Evolutionary conservation across 2,888 invertebrate genomes (phyloP), one percentile per base, ranked within the genome.

Genomic region (Epistrophella euchroma): DNA sequence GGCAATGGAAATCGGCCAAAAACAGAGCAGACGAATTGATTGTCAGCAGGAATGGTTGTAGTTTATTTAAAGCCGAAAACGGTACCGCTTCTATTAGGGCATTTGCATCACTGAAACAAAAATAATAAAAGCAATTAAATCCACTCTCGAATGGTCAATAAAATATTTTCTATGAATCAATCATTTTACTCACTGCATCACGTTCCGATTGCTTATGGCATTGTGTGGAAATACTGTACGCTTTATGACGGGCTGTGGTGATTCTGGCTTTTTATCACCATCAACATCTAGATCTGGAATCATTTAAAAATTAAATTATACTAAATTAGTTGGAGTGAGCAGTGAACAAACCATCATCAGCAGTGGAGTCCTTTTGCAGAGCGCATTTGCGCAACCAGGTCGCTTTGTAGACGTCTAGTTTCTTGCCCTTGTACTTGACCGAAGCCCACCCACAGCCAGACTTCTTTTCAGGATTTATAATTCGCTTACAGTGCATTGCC

Each of bases 361-460:
- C 90, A 7, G 90, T 90, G 0, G 90, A 90, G 58, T 94, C 95
- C 88, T 94, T 93, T 90, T 94, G 94, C 19, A 94, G 88, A 60
- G 94, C 94, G 89, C 94, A 94, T 90, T 95, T 96, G 75, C 96
- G 94, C 88, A 97, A 95, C 95, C 97, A 98, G 75, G 96, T 95
- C 88, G 96, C 96, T 92, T 98, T 98, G 90, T 97, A 97, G 5
- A 96, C 96, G 91, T 98, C 98, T 90, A 98, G 92, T 92, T 97
- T 97, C 90, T 96, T 96, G 1, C 97, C 97, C 91, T 95, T 96
- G 90, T 97, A 98, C 90, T 97, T 96, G 43, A 97, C 97, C 3
- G 97, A 97, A 3, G 97, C 97, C 98, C 98, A 98, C 2, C 98
- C 98, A 93, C 97, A 98, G 1, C 97, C 97, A 47, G 97, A 97